Percentiles rank a stretch among this genome's conserved stretches.
phyloP scores from a whole-genome alignment of 2,888 invertebrate genomes.

The Philereme vetulata region DNA sequence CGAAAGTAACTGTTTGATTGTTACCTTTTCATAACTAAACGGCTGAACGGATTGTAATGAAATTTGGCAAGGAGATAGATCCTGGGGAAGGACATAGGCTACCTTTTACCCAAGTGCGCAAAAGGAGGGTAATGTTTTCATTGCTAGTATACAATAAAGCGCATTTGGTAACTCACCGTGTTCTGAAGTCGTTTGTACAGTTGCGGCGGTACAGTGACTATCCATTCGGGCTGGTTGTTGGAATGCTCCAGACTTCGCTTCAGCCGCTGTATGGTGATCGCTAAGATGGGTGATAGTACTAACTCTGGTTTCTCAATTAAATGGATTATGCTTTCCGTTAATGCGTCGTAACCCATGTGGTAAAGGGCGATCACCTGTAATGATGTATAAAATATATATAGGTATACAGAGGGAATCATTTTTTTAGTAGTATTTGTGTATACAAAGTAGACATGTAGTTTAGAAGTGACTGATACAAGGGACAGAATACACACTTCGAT shows the following conservation, averaged over 20 bases:
- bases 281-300: constrained; percentile 88
- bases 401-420: too few species aligned
- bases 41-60: too few species aligned
- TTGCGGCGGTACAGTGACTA: constrained; percentile 90
- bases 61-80: too few species aligned
- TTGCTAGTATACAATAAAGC: neutral
- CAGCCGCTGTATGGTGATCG: constrained; percentile 92
- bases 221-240: constrained; percentile 85
- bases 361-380: constrained; percentile 85
- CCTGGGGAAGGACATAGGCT: too few species aligned
- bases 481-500: too few species aligned
- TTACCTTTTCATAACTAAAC: too few species aligned
- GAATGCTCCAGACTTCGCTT: constrained; percentile 86
- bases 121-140: too few species aligned
- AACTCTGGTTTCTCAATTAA: constrained; percentile 87
- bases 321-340: constrained; percentile 85
- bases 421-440: too few species aligned
- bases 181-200: constrained; percentile 90
- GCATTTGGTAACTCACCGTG: constrained; percentile 69
- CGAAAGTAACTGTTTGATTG: too few species aligned
- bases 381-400: constrained; percentile 5
- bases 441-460: too few species aligned
- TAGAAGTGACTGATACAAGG: too few species aligned
- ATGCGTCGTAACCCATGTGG: constrained; percentile 84
- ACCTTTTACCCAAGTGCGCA: too few species aligned